These are phyloP conservation scores for Allygus modestus DNA, from an alignment of 2,888 invertebrate genomes.

Conservation along the genomic window DNA sequence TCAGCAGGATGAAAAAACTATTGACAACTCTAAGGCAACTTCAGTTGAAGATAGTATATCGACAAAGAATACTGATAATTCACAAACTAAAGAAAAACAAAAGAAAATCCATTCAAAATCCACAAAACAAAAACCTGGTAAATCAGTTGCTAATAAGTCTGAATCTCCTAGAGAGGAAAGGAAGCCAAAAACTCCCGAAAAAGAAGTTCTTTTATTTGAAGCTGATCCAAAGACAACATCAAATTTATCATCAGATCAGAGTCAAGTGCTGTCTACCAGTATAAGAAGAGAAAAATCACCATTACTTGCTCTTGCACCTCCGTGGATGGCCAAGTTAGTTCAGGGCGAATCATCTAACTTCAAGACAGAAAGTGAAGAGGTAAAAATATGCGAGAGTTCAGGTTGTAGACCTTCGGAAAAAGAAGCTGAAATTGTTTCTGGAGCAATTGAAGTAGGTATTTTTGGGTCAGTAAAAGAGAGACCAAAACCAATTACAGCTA, in stretches of 20 bases:
- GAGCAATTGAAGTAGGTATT: constrained; percentile 62
- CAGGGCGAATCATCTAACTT: constrained; percentile 18
- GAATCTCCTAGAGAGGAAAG: not conserved
- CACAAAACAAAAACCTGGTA: not conserved
- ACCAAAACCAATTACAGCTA: constrained; percentile 11
- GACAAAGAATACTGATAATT: constrained; percentile 68
- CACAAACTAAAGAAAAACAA: constrained; percentile 25
- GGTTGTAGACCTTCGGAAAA: not conserved
- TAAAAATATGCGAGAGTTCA: not conserved
- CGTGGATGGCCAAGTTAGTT: constrained; percentile 60
- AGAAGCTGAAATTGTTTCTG: constrained; percentile 39
- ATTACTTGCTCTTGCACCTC: constrained; percentile 60
- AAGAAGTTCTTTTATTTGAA: not conserved
- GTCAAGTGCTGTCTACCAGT: not conserved
- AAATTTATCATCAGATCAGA: not conserved
- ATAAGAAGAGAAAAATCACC: constrained; percentile 44
- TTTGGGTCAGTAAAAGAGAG: constrained; percentile 64
- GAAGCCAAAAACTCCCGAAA: not conserved
- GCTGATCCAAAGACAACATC: not conserved
- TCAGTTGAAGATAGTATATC: not conserved
- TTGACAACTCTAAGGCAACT: not conserved
- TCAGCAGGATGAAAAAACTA: not conserved
- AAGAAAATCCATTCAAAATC: constrained; percentile 3
- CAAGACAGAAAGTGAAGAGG: not conserved
- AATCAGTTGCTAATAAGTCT: not conserved